Evolutionary conservation across 2,113 vertebrate genomes (phyloP).

Genomic region (Rhodinocichla rosea): DNA sequence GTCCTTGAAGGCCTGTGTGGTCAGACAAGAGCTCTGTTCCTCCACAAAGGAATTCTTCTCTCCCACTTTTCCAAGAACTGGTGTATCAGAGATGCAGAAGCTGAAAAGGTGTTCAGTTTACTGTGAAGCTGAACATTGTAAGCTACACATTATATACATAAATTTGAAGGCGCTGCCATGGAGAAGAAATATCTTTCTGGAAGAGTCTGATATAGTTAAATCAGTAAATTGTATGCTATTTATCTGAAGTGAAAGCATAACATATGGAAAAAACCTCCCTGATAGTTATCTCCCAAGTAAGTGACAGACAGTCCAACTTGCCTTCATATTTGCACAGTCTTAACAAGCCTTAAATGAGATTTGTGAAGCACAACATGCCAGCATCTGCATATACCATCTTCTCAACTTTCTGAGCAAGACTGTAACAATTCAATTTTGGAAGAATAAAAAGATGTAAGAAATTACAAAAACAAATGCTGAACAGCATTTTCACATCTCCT

Average conservation of each 20-base stretch:
- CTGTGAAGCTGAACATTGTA: not conserved
- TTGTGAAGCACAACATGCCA: not conserved
- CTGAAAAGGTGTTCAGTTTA: not conserved
- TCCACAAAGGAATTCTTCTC: not conserved
- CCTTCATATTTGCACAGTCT: not conserved
- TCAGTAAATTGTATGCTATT: not conserved
- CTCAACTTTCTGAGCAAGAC: not conserved
- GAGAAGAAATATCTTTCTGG: not conserved
- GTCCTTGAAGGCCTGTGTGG: not conserved
- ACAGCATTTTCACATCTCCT: not conserved
- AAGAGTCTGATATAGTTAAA: not conserved
- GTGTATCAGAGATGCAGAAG: not conserved
- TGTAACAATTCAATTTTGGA: not conserved
- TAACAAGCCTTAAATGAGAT: not conserved
- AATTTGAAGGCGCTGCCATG: not conserved
- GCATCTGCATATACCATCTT: not conserved
- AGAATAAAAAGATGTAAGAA: not conserved
- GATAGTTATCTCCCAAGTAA: not conserved
- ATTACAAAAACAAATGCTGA: not conserved
- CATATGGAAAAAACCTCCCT: not conserved
- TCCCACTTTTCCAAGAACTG: not conserved
- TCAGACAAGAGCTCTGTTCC: not conserved
- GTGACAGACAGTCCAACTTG: not conserved
- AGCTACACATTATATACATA: accelerated
- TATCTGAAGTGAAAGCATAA: not conserved